These are phyloP conservation scores for Xiphophorus hellerii DNA, from an alignment of 2,113 vertebrate genomes.

Conservation along the genomic window DNA sequence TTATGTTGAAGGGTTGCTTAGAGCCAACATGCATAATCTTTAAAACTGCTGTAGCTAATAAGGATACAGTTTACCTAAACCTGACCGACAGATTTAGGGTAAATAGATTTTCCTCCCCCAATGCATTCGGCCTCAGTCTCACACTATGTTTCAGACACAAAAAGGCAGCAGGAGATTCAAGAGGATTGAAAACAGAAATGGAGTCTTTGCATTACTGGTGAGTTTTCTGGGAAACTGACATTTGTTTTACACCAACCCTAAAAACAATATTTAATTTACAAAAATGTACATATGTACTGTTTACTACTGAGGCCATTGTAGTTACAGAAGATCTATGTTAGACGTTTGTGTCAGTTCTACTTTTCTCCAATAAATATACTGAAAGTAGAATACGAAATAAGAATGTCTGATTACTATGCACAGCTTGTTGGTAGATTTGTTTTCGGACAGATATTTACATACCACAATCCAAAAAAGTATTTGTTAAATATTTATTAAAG, in stretches of 20 bases:
- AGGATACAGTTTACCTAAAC: slow-evolving; percentile 18
- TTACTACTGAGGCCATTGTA: not conserved
- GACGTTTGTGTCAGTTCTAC: not conserved
- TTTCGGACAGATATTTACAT: not conserved
- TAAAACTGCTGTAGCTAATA: slow-evolving; percentile 2
- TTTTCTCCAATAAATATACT: too few relatives aligned
- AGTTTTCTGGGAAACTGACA: slow-evolving; percentile 64
- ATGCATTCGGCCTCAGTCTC: slow-evolving; percentile 75
- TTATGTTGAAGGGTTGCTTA: slow-evolving; percentile 7
- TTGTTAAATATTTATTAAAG: not conserved
- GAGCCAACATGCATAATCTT: slow-evolving; percentile 8
- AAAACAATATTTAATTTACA: slow-evolving; percentile 7
- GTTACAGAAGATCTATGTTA: slow-evolving; percentile 2
- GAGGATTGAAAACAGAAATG: slow-evolving; percentile 89
- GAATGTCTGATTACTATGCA: not conserved
- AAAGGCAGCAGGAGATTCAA: slow-evolving; percentile 88
- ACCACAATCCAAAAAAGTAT: not conserved
- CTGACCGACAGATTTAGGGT: slow-evolving; percentile 18
- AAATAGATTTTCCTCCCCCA: slow-evolving; percentile 30
- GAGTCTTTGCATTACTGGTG: slow-evolving; percentile 87
- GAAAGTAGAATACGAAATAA: not conserved
- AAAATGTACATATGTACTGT: slow-evolving; percentile 6
- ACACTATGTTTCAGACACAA: slow-evolving; percentile 85
- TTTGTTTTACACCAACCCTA: slow-evolving; percentile 21
- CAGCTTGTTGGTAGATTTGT: not conserved